Base-by-base conservation (phyloP, 1,140 invertebrate genomes). In the Venustaconcha ellipsiformis region DNA sequence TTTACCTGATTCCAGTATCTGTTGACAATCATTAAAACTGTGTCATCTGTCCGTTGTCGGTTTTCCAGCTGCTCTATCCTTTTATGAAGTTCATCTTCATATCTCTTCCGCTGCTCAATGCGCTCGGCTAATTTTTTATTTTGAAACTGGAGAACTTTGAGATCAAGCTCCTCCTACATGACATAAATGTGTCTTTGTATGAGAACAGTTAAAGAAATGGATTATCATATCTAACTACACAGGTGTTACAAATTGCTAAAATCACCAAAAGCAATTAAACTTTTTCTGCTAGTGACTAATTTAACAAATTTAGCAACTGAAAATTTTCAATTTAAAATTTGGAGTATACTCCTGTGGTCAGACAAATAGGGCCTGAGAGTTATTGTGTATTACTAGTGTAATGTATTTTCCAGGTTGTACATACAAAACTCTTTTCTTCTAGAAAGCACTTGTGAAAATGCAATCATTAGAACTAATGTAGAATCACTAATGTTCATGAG, bases 51-150 rank as follows among this genome's bases (percentile, higher is more conserved):
- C 60, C 96, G 96, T 89, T 99, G 97, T 69, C 97, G 91, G 89
- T 98, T 98, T 88, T 99, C 97, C 79, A 99, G 91, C 89, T 99
- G 97, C 90, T 99, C 97, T 82, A 99, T 99, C 80, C 97, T 92
- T 78, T 96, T 94, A 63, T 96, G 91, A 23, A 99, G 90, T 86
- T 99, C 97, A 62, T 94, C 93, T 91, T 99, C 97, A 67, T 94
- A 93, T 80, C 96, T 92, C 87, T 97, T 95, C 70, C 96, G 91
- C 86, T 97, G 95, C 85, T 98, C 96, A 78, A 99, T 85, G 62
- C 90, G 78, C 93, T 99, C 96, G 48, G 95, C 94, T 55, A 99
- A 91, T 90, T 99, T 98, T 90, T 97, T 97, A 87, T 99, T 99
- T 91, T 99, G 97, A 89, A 98, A 99, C 84, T 96, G 95, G 20